phyloP scores from a whole-genome alignment of 2,113 vertebrate species.

The Ursus arctos region DNA sequence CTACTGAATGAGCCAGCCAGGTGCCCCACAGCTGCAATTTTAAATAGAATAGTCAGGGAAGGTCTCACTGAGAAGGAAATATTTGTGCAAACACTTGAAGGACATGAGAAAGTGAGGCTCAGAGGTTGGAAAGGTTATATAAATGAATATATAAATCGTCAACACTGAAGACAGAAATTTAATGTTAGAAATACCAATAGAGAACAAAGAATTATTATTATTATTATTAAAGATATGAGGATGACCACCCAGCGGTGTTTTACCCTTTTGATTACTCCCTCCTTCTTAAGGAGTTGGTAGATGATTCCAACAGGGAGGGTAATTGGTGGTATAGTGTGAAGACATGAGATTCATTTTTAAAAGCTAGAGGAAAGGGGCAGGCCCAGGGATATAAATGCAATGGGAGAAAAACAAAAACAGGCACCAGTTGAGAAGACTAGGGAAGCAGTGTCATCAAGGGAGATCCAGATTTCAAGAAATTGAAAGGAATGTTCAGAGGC shows the following conservation, averaged over 20 bases:
- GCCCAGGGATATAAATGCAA: not conserved
- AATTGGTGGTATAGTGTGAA: not conserved
- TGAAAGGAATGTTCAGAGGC: not conserved
- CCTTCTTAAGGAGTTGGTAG: not conserved
- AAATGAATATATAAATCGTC: conserved; percentile 49
- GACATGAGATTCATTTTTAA: conserved; percentile 26
- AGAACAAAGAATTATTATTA: not conserved
- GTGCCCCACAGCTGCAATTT: not conserved
- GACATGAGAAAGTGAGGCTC: conserved; percentile 3
- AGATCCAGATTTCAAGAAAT: conserved; percentile 19
- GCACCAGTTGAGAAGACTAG: conserved; percentile 15
- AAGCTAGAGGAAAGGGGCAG: not conserved
- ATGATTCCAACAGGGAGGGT: not conserved
- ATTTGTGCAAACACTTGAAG: conserved; percentile 46
- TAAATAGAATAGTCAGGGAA: conserved; percentile 8
- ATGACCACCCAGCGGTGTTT: not conserved
- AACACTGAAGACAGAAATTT: conserved; percentile 36
- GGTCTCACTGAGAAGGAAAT: not conserved
- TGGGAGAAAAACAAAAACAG: not conserved
- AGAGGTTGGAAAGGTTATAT: not conserved
- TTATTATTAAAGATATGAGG: not conserved
- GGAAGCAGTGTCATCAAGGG: not conserved
- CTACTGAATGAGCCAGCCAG: not conserved
- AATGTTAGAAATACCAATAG: conserved; percentile 24
- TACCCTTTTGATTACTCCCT: not conserved